These are phyloP conservation scores for Leptodactylus fuscus DNA, from an alignment of 2,113 vertebrate species.

Conservation along the genomic window DNA sequence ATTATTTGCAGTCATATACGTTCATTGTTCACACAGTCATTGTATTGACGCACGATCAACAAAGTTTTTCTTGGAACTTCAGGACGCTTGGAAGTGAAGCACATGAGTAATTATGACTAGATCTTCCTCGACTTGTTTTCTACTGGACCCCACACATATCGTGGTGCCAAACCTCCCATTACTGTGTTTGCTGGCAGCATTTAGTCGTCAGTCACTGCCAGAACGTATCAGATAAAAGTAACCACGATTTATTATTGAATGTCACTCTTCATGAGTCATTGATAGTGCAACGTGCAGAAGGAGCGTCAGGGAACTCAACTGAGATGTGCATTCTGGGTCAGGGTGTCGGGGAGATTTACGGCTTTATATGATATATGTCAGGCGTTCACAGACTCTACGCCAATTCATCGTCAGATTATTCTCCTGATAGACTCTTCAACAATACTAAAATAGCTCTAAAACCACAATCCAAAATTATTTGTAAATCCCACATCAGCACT, in stretches of 20 bases:
- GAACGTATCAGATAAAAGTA: conserved; percentile 40
- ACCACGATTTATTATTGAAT: conserved; percentile 46
- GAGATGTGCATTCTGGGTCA: not conserved
- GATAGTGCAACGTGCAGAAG: conserved; percentile 25
- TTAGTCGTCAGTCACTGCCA: conserved; percentile 30
- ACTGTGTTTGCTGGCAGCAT: conserved; percentile 39
- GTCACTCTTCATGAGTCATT: conserved; percentile 48
- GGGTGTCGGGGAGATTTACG: not conserved
- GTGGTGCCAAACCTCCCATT: conserved; percentile 41
- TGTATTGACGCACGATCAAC: not conserved
- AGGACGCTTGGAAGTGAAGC: not conserved
- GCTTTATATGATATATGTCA: not conserved
- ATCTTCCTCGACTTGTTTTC: conserved; percentile 24
- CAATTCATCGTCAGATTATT: not conserved
- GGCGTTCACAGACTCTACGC: not conserved
- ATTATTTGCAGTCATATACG: not conserved
- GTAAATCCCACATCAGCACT: not conserved
- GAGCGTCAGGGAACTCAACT: not conserved
- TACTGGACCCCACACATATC: conserved; percentile 38
- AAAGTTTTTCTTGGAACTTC: conserved; percentile 16
- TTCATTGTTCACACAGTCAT: not conserved
- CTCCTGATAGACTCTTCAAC: not conserved
- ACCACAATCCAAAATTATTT: not conserved
- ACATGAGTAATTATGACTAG: conserved; percentile 31
- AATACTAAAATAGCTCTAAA: not conserved